A percentile compares a stretch with the other conserved stretches of the same genome.
These are phyloP conservation scores for Psococerastis gibbosa DNA, from an alignment of 2,888 invertebrate genomes.

Conservation along the genomic window DNA sequence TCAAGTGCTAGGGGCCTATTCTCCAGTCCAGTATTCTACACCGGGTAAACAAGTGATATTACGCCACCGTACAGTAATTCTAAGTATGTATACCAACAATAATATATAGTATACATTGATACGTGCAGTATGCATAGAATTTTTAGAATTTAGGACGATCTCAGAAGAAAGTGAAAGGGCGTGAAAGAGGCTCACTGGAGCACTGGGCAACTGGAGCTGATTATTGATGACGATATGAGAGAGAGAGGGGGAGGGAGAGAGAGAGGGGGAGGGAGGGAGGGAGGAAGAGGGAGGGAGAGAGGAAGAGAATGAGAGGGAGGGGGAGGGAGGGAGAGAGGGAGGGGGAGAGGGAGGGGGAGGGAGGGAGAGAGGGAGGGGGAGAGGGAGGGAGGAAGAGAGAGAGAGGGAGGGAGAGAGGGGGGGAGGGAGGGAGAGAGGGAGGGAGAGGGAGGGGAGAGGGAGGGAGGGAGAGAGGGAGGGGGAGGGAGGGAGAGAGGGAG, in stretches of 20 bases:
- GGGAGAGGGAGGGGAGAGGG: conserved; percentile 1
- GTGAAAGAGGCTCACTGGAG: not conserved
- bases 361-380: not conserved
- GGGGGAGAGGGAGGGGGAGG: conserved; percentile 1
- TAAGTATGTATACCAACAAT: too few species aligned
- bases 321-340: not conserved
- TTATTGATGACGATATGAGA: not conserved
- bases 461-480: not conserved
- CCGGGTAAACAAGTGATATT: too few species aligned
- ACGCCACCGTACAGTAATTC: too few species aligned
- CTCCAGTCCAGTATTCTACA: too few species aligned
- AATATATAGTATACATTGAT: too few species aligned
- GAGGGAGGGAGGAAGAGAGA: conserved; percentile 7
- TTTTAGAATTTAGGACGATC: too few species aligned
- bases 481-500: not conserved
- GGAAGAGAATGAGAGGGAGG: too few species aligned
- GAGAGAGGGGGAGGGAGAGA: conserved; percentile 5
- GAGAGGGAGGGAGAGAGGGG: conserved; percentile 4
- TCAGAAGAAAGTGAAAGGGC: not conserved
- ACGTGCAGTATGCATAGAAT: too few species aligned
- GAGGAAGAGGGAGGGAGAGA: conserved; percentile 6
- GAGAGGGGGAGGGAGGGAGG: conserved; percentile 2
- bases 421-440: not conserved
- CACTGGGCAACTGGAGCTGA: not conserved
- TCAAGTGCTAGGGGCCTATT: too few species aligned